A percentile compares a stretch with the other conserved stretches of the same genome.
Evolutionary conservation across 2,888 invertebrate species (phyloP).

Genomic region (Archaeoteleia sp.): DNA sequence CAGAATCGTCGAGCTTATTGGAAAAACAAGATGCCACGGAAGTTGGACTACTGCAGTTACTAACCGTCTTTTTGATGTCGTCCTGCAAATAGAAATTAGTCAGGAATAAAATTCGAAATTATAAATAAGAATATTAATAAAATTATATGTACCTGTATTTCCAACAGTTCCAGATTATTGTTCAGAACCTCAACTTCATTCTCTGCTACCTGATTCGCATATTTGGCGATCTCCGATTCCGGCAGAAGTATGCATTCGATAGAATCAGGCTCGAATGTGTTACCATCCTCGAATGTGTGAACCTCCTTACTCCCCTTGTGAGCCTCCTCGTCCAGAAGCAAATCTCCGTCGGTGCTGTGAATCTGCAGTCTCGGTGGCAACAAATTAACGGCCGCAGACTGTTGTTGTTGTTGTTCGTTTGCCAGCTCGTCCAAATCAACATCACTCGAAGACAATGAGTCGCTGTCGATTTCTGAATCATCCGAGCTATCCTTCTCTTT

Average conservation of each 20-base stretch:
- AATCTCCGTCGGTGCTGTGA: conserved; percentile 82
- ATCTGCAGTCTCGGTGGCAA: conserved; percentile 84
- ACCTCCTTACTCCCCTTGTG: conserved; percentile 57
- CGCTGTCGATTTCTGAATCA: conserved; percentile 77
- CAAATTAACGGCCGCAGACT: conserved; percentile 64
- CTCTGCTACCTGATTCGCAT: conserved; percentile 11
- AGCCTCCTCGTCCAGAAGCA: conserved; percentile 76
- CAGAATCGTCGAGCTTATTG: conserved; percentile 77
- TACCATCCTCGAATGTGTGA: conserved; percentile 39
- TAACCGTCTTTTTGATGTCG: conserved; percentile 64
- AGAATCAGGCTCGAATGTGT: conserved; percentile 71
- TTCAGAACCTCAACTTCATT: conserved; percentile 64
- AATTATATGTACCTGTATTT: conserved; percentile 62
- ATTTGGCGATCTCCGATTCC: conserved; percentile 10
- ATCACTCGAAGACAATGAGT: conserved; percentile 77
- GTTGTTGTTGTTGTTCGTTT: conserved; percentile 33
- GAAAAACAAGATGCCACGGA: conserved; percentile 74
- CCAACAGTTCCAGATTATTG: conserved; percentile 66
- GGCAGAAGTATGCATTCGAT: conserved; percentile 64
- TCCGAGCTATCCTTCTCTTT: conserved; percentile 55
- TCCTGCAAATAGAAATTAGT: conserved; percentile 34
- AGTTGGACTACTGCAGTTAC: conserved; percentile 77
- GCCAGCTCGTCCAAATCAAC: conserved; percentile 61
- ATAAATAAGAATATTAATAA: too few relatives aligned
- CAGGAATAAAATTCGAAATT: too few relatives aligned